phyloP scores from a whole-genome alignment of 1,140 invertebrate species.

The Trichogramma pretiosum region DNA sequence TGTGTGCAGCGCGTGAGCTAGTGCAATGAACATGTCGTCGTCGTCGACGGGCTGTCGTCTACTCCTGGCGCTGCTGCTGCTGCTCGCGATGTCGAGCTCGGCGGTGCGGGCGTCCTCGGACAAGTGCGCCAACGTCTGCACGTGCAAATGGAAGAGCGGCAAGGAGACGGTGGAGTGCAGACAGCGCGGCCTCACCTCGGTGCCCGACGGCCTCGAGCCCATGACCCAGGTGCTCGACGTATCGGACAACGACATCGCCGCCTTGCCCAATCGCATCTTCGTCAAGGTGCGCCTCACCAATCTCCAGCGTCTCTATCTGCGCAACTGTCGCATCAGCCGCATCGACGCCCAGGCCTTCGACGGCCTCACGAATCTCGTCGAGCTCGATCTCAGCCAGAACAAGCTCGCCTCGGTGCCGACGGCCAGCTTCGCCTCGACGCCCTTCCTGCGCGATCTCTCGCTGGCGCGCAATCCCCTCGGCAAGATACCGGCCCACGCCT shows the following conservation, averaged over 20 bases:
- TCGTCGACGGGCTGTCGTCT: conserved; percentile 6
- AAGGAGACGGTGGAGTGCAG: conserved; percentile 85
- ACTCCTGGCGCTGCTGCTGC: conserved; percentile 8
- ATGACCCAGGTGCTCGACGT: conserved; percentile 85
- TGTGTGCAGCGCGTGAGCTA: conserved; percentile 11
- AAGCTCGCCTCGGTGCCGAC: conserved; percentile 67
- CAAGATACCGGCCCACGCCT: conserved; percentile 66
- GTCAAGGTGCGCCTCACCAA: conserved; percentile 69
- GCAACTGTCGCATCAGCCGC: conserved; percentile 70
- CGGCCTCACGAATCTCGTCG: conserved; percentile 78
- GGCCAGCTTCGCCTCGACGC: conserved; percentile 65
- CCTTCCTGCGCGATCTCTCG: conserved; percentile 70
- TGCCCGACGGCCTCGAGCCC: conserved; percentile 73
- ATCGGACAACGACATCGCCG: conserved; percentile 76
- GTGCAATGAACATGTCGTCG: background rate
- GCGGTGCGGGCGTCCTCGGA: conserved; percentile 27
- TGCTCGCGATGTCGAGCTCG: conserved; percentile 7
- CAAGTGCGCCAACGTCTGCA: conserved; percentile 67
- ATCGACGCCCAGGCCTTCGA: conserved; percentile 75
- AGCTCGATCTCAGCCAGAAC: conserved; percentile 79
- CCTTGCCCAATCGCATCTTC: conserved; percentile 72
- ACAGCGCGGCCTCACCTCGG: conserved; percentile 66
- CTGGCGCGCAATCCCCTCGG: conserved; percentile 73
- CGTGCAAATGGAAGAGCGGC: conserved; percentile 86
- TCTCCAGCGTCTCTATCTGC: conserved; percentile 75